phyloP scores from a whole-genome alignment of 2,797 vertebrate species.

The Rousettus madagascariensis region DNA sequence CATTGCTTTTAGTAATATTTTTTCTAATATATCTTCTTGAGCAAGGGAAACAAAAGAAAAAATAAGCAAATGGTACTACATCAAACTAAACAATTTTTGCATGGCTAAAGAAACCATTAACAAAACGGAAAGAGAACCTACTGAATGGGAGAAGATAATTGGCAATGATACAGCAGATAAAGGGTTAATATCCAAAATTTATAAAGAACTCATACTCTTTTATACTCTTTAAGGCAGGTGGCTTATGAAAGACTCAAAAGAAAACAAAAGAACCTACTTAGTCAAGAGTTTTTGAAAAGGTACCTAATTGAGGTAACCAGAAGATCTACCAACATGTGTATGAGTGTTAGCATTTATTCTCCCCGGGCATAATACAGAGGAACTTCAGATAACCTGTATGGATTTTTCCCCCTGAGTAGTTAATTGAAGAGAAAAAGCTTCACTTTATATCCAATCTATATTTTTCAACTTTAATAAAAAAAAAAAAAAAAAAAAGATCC shows the following conservation, averaged over 20 bases:
- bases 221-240: background rate
- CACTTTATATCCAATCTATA: background rate
- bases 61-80: too few species aligned
- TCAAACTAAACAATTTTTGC: too few species aligned
- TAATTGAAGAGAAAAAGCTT: background rate
- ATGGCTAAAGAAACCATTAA: too few species aligned
- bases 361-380: background rate
- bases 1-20: too few species aligned
- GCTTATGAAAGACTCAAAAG: background rate
- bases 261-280: background rate
- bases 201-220: too few species aligned
- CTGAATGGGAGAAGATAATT: too few species aligned
- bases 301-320: background rate
- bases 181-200: too few species aligned
- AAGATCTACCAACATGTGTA: background rate
- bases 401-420: background rate
- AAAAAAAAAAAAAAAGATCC: rapidly evolving
- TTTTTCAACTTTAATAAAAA: background rate
- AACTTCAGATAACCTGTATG: background rate
- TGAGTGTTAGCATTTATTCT: background rate
- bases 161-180: too few species aligned
- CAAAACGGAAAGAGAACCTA: too few species aligned
- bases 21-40: too few species aligned
- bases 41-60: too few species aligned
- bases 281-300: background rate